These are phyloP conservation scores for Eleginops maclovinus DNA, from an alignment of 2,113 vertebrate species.

Conservation along the genomic window DNA sequence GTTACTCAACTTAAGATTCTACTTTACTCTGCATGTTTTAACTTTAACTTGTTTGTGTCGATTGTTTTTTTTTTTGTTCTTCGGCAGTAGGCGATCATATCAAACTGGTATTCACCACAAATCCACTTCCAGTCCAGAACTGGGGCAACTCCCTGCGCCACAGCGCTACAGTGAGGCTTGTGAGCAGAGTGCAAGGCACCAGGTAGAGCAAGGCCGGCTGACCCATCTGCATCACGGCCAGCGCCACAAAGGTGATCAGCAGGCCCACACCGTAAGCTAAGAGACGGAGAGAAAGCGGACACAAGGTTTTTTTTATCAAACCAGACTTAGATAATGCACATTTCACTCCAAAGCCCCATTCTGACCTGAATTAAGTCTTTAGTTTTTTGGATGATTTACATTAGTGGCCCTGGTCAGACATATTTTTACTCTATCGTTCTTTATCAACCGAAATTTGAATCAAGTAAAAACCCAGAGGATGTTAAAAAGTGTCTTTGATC, in stretches of 20 bases:
- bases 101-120: conserved; percentile 99
- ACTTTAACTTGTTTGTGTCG: conserved; percentile 59
- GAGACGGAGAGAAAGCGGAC: conserved; percentile 1
- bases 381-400: neutral
- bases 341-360: neutral
- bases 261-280: conserved; percentile 94
- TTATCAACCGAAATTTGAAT: neutral
- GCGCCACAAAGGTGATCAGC: conserved; percentile 94
- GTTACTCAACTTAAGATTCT: conserved; percentile 92
- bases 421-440: no score
- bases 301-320: neutral
- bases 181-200: conserved; percentile 95
- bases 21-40: conserved; percentile 83
- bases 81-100: conserved; percentile 89
- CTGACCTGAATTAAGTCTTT: neutral
- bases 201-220: conserved; percentile 96
- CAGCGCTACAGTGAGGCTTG: conserved; percentile 90
- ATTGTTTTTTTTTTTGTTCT: conserved; percentile 40
- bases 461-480: neutral
- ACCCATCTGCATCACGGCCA: conserved; percentile 94
- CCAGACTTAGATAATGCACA: neutral
- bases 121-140: conserved; percentile 98
- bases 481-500: neutral
- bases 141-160: conserved; percentile 91
- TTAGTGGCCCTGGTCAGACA: neutral